Evolutionary conservation across 30 jellyfish, hydroid and myxozoan species (phyloP).

Genomic region (Aurelia sp.): DNA sequence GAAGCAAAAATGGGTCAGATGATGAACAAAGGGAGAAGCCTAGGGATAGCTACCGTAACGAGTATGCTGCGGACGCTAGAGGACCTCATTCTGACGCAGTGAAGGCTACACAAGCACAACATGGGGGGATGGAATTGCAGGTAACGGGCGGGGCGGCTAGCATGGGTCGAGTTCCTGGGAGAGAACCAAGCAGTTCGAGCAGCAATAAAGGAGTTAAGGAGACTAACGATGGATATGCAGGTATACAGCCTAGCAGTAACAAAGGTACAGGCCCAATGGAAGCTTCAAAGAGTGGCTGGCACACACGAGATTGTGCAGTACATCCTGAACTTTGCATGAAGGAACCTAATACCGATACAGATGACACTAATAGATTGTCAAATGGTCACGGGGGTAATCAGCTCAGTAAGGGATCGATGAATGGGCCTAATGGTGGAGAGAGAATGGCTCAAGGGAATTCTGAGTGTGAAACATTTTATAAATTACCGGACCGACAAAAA

Average conservation of each 20-base stretch:
- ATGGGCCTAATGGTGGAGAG: not conserved
- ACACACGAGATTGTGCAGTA: constrained; percentile 16
- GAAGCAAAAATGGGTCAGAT: not conserved
- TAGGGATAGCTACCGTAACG: not conserved
- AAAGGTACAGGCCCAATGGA: not conserved
- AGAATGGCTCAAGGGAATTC: not conserved
- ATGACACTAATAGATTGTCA: not conserved
- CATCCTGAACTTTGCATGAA: constrained; percentile 36
- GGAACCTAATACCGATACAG: not conserved
- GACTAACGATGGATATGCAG: not conserved
- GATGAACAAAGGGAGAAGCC: not conserved
- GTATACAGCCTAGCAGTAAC: not conserved
- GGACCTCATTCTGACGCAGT: not conserved
- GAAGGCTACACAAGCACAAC: not conserved
- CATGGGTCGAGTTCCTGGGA: not conserved
- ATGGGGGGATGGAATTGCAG: not conserved
- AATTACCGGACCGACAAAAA: constrained; percentile 56
- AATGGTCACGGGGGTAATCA: not conserved
- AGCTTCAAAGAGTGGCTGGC: constrained; percentile 32
- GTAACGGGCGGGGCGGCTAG: too few species aligned
- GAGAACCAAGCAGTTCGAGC: not conserved
- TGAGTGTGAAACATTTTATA: constrained; percentile 37
- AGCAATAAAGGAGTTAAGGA: not conserved
- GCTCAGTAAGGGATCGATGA: not conserved
- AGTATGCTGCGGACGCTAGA: not conserved